These are phyloP conservation scores for Enteromius anoplus DNA, from an alignment of 2,797 vertebrate species.

Conservation along the genomic window DNA sequence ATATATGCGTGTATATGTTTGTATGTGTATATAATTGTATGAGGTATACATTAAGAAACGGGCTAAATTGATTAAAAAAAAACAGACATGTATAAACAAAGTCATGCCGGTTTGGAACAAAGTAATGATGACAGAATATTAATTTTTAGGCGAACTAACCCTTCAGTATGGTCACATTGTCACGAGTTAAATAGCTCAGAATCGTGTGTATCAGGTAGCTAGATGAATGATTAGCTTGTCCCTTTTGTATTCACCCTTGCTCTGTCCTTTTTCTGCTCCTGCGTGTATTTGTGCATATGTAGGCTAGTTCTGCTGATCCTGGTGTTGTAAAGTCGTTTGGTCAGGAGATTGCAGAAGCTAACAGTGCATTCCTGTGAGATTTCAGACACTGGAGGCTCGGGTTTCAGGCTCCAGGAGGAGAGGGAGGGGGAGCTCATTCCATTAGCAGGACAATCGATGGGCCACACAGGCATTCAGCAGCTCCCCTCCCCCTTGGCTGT, in stretches of 20 bases:
- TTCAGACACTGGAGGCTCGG: constrained; percentile 30
- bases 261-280: constrained; percentile 16
- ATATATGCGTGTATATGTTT: too few relatives aligned
- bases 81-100: neutral
- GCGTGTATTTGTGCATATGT: neutral
- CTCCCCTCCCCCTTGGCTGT: constrained; percentile 57
- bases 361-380: constrained; percentile 39
- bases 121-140: neutral
- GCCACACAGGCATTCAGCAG: constrained; percentile 56
- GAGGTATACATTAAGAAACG: too few relatives aligned
- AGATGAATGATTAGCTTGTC: neutral
- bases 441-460: constrained; percentile 63
- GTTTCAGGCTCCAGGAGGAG: constrained; percentile 31
- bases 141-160: neutral
- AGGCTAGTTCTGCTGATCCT: constrained; percentile 3
- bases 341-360: constrained; percentile 34
- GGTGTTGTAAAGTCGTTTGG: constrained; percentile 13
- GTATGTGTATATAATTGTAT: too few relatives aligned
- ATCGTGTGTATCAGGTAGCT: neutral
- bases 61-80: neutral
- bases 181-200: neutral
- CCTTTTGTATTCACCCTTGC: neutral
- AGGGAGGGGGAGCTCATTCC: constrained; percentile 33
- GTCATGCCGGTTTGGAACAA: neutral
- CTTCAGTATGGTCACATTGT: neutral